These are phyloP conservation scores for Calliopsis andreniformis DNA, from an alignment of 1,140 invertebrate species.

Conservation along the genomic window DNA sequence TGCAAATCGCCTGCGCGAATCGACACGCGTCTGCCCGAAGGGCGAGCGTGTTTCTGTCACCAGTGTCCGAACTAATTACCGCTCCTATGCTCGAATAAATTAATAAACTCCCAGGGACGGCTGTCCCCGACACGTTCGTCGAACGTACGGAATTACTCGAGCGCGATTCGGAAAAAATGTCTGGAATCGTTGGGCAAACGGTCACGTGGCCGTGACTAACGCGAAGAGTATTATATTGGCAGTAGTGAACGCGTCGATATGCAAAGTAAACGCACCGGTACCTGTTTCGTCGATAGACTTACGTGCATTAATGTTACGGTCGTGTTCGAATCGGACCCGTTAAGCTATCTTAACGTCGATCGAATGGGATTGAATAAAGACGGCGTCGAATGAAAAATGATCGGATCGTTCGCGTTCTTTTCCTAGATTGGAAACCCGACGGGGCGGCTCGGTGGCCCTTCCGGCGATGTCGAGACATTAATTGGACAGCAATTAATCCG, in stretches of 20 bases:
- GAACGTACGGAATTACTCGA: conserved; percentile 61
- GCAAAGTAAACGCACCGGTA: no score
- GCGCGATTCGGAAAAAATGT: conserved; percentile 49
- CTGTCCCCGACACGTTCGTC: conserved; percentile 70
- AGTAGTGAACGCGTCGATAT: conserved; percentile 34
- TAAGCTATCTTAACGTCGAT: background rate
- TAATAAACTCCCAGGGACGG: conserved; percentile 77
- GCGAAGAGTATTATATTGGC: conserved; percentile 39
- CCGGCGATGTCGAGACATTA: conserved; percentile 63
- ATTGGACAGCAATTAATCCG: conserved; percentile 73
- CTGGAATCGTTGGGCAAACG: conserved; percentile 48
- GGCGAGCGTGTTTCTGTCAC: conserved; percentile 79
- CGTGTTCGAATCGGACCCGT: background rate
- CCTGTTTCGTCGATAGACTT: no score
- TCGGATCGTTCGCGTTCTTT: background rate
- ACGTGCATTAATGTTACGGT: conserved; percentile 1
- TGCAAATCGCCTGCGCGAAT: conserved; percentile 44
- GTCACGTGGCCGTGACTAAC: conserved; percentile 56
- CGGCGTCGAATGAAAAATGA: conserved; percentile 17
- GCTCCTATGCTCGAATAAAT: conserved; percentile 81
- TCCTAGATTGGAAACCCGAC: conserved; percentile 32
- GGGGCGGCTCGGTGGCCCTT: conserved; percentile 34
- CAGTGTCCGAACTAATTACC: conserved; percentile 80
- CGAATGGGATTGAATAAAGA: background rate
- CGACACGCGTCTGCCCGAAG: conserved; percentile 72